Percentiles rank a stretch among this genome's conserved stretches.
phyloP scores from a whole-genome alignment of 2,113 vertebrate species.

The Conger conger region DNA sequence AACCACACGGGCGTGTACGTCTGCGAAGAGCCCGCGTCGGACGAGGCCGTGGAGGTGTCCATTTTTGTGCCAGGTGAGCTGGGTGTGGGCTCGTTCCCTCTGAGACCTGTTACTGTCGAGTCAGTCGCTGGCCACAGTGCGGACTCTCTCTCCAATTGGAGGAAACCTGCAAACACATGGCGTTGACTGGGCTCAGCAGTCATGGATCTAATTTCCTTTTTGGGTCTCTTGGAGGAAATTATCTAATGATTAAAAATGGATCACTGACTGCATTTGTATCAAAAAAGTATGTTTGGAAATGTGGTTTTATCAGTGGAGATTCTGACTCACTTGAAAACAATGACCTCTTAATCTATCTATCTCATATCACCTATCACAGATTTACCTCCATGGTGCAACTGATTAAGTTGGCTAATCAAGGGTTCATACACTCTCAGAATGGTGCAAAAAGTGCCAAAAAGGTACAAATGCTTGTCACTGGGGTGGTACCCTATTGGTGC shows the following conservation, averaged over 20 bases:
- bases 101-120: neutral
- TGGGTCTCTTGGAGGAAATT: neutral
- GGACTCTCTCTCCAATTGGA: neutral
- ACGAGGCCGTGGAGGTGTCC: conserved; percentile 67
- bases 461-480: too few relatives aligned
- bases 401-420: neutral
- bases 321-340: too few relatives aligned
- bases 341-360: neutral
- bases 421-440: too few relatives aligned
- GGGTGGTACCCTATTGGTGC: too few relatives aligned
- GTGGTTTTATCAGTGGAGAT: too few relatives aligned
- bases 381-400: neutral
- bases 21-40: conserved; percentile 63
- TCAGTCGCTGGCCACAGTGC: neutral
- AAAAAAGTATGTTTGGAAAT: neutral
- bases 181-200: neutral
- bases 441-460: too few relatives aligned
- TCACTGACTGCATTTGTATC: neutral
- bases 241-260: neutral
- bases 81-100: neutral
- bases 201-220: neutral
- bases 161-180: neutral
- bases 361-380: neutral
- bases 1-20: conserved; percentile 80
- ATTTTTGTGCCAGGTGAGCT: conserved; percentile 88